These are phyloP conservation scores for Spea multiplicata DNA, from an alignment of 2,113 vertebrate genomes.

Conservation along the genomic window DNA sequence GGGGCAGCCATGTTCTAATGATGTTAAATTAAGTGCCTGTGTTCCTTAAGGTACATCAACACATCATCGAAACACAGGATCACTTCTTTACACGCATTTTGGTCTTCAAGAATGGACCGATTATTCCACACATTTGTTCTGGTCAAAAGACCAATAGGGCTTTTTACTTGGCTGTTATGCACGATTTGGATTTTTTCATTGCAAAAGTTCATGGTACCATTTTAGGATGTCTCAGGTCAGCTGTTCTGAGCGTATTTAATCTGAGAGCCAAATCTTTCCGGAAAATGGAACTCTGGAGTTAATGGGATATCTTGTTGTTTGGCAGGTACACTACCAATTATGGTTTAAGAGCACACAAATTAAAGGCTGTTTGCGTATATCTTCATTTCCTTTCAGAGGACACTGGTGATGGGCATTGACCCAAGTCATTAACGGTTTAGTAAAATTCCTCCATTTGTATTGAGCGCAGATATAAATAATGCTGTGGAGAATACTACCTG, in stretches of 20 bases:
- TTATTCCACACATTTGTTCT: conserved; percentile 4
- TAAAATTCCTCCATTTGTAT: conserved; percentile 18
- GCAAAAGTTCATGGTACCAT: conserved; percentile 18
- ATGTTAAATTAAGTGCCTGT: conserved; percentile 12
- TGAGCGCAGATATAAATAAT: conserved; percentile 22
- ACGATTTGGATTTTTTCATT: conserved; percentile 22
- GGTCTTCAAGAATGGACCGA: conserved; percentile 20
- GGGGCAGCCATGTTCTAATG: conserved; percentile 9
- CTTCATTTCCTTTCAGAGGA: conserved; percentile 41
- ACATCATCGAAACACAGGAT: not conserved
- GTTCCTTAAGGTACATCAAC: not conserved
- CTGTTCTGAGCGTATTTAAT: conserved; percentile 40
- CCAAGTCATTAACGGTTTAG: conserved; percentile 40
- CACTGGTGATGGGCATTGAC: conserved; percentile 28
- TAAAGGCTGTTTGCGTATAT: conserved; percentile 44
- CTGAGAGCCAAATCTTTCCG: conserved; percentile 28
- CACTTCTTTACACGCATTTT: conserved; percentile 15
- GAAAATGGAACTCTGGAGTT: conserved; percentile 35
- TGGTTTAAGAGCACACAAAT: conserved; percentile 41
- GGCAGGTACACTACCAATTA: conserved; percentile 45
- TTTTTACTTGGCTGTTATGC: conserved; percentile 15
- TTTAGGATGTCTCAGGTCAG: conserved; percentile 31
- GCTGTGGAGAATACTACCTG: conserved; percentile 1
- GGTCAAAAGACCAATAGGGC: conserved; percentile 2
- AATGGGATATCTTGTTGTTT: conserved; percentile 40